Evolutionary conservation across 2,797 vertebrate genomes (phyloP).

Genomic region (Erithacus rubecula): DNA sequence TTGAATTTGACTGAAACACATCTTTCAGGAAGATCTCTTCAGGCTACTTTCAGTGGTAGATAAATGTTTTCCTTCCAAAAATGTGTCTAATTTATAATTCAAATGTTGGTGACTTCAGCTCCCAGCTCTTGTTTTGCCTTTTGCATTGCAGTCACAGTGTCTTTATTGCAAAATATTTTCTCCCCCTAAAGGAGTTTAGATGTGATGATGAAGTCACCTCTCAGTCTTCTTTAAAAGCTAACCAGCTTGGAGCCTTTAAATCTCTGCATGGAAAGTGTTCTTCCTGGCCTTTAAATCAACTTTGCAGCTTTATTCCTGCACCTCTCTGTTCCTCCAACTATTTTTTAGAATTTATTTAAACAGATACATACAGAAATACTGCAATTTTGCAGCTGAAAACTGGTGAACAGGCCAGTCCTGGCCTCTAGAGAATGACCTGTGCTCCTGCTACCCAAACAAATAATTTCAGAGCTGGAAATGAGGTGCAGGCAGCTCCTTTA

Average conservation of each 20-base stretch:
- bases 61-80: neutral
- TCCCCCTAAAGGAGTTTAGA: neutral
- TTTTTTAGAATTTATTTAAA: neutral
- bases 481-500: neutral
- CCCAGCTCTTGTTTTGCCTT: conserved; percentile 21
- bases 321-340: neutral
- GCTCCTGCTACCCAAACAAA: conserved; percentile 3
- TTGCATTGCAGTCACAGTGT: neutral
- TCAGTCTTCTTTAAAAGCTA: conserved; percentile 19
- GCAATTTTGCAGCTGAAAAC: neutral
- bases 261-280: neutral
- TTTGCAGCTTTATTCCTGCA: neutral
- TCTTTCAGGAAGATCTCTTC: conserved; percentile 7
- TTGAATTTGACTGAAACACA: neutral
- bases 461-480: neutral
- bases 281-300: conserved; percentile 23
- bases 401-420: neutral
- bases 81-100: conserved; percentile 19
- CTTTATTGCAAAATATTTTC: conserved; percentile 3
- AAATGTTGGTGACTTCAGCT: neutral
- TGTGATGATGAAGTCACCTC: neutral
- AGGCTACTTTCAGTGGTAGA: neutral
- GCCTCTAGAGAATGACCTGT: neutral
- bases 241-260: conserved; percentile 16
- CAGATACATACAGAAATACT: neutral